These are phyloP conservation scores for Lucilia cuprina DNA, from an alignment of 1,140 invertebrate species.

Conservation along the genomic window DNA sequence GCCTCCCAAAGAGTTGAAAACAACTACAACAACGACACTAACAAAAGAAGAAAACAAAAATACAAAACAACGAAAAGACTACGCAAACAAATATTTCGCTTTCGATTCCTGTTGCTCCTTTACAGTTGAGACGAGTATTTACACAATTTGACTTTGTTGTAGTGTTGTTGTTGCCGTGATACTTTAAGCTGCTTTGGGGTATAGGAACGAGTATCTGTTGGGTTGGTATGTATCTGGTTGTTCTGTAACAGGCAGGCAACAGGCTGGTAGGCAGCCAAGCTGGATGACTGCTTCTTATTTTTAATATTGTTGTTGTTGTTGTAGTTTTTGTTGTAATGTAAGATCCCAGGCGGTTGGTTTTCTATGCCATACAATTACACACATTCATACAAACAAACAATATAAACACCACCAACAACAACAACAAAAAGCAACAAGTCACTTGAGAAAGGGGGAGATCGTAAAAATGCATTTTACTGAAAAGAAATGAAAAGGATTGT, in stretches of 20 bases:
- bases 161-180: background rate
- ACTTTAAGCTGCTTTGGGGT: constrained; percentile 13
- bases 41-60: background rate
- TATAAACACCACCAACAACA: background rate
- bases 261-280: background rate
- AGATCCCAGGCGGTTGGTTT: background rate
- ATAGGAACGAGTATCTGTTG: background rate
- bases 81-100: background rate
- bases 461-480: background rate
- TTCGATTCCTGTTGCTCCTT: constrained; percentile 16
- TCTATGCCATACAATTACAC: background rate
- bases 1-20: background rate
- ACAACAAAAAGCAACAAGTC: background rate
- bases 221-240: background rate
- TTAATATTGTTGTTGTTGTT: background rate
- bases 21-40: background rate
- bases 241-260: constrained; percentile 8
- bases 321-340: background rate
- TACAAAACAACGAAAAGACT: background rate
- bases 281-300: background rate
- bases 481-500: constrained; percentile 15
- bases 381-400: background rate
- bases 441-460: constrained; percentile 16
- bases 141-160: background rate
- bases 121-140: constrained; percentile 3